Evolutionary conservation across 2,113 vertebrate species (phyloP).

Genomic region (Agelaius phoeniceus): DNA sequence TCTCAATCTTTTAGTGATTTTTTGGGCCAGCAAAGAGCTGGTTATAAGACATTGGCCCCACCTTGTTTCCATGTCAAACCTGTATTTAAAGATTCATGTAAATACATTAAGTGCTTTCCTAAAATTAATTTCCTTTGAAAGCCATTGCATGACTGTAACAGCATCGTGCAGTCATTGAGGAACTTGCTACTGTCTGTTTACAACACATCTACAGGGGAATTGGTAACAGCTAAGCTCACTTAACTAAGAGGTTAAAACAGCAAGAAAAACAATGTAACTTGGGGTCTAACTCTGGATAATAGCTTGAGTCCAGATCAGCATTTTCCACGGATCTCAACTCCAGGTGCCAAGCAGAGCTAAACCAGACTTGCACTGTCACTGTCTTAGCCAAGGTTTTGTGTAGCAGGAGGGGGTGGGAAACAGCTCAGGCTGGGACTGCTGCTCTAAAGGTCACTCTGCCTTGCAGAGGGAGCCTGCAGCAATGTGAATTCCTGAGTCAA

Average conservation of each 20-base stretch:
- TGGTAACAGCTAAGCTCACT: neutral
- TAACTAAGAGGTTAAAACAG: conserved; percentile 1
- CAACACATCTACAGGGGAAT: neutral
- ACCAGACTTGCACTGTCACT: neutral
- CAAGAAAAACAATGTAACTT: neutral
- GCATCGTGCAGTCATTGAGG: neutral
- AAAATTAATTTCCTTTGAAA: conserved; percentile 3
- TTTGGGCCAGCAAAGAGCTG: neutral
- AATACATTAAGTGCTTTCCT: neutral
- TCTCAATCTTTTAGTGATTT: neutral
- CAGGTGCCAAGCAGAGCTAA: conserved; percentile 27
- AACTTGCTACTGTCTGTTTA: neutral
- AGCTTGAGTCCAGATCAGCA: neutral
- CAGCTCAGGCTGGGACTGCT: neutral
- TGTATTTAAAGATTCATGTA: neutral
- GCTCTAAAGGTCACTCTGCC: conserved; percentile 41
- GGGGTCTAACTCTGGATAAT: neutral
- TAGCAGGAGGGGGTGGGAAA: conserved; percentile 8
- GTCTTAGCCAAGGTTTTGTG: conserved; percentile 5
- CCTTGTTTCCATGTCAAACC: neutral
- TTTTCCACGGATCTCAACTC: neutral
- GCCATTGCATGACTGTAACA: neutral
- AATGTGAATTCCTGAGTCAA: neutral
- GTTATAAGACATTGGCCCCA: neutral
- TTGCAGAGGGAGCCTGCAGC: conserved; percentile 23